Evolutionary conservation across 2,797 vertebrate species (phyloP).

Genomic region (Oreochromis mossambicus): DNA sequence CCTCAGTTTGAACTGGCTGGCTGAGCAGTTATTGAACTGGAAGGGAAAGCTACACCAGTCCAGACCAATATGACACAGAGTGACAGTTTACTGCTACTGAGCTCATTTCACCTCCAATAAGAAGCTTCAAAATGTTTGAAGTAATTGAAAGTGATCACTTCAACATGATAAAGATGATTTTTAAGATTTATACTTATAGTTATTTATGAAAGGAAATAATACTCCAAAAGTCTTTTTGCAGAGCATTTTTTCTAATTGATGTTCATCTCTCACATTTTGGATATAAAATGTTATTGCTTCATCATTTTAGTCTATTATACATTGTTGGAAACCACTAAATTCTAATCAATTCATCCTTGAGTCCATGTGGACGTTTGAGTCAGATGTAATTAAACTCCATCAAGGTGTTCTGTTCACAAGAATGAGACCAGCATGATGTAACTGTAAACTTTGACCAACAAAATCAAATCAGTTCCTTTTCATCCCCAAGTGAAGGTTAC

Average conservation of each 20-base stretch:
- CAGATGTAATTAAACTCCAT: background rate
- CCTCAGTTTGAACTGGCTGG: slow-evolving; percentile 12
- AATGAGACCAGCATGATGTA: background rate
- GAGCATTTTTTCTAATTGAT: background rate
- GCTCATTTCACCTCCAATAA: background rate
- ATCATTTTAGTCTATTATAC: background rate
- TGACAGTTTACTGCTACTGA: background rate
- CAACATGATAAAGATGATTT: background rate
- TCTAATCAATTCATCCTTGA: background rate
- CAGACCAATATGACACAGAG: background rate
- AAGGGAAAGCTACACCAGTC: background rate
- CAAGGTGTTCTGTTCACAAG: background rate
- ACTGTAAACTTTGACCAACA: background rate
- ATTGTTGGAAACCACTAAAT: background rate
- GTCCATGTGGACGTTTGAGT: background rate
- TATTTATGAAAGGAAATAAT: background rate
- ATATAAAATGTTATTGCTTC: background rate
- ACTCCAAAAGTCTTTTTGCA: background rate
- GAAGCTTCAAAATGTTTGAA: background rate
- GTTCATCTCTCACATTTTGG: background rate
- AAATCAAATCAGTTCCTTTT: background rate
- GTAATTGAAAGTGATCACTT: background rate
- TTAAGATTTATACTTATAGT: background rate
- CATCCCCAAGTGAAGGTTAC: background rate
- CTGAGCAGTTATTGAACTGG: slow-evolving; percentile 27